phyloP scores from a whole-genome alignment of 2,888 invertebrate genomes.

The Synanthedon tipuliformis region DNA sequence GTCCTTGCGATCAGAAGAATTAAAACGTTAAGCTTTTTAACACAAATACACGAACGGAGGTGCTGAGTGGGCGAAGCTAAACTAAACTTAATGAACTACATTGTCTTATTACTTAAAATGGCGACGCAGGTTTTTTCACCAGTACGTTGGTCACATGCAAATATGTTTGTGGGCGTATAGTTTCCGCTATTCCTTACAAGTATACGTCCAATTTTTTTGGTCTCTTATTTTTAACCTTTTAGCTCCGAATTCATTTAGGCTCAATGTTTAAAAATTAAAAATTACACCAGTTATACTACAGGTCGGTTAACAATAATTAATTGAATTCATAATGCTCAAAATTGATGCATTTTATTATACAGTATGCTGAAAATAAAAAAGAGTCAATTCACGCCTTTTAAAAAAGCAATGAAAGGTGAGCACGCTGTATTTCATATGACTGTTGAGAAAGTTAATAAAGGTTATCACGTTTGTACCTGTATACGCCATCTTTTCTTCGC shows the following conservation, averaged over 20 bases:
- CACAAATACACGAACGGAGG: constrained; percentile 18
- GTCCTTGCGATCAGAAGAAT: constrained; percentile 13
- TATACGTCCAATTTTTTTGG: neutral
- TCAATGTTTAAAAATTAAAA: neutral
- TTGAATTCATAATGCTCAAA: too few relatives aligned
- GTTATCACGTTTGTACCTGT: too few relatives aligned
- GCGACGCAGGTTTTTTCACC: constrained; percentile 42
- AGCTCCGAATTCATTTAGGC: neutral
- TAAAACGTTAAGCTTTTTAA: constrained; percentile 12
- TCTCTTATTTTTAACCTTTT: neutral
- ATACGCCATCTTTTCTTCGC: too few relatives aligned
- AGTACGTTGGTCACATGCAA: constrained; percentile 43
- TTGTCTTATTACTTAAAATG: constrained; percentile 65
- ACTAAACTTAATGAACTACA: constrained; percentile 56
- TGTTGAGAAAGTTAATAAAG: too few relatives aligned
- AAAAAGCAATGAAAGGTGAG: too few relatives aligned
- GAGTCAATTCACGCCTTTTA: too few relatives aligned
- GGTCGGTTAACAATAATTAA: too few relatives aligned
- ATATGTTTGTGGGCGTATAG: constrained; percentile 43
- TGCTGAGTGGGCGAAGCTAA: constrained; percentile 41
- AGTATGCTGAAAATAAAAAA: too few relatives aligned
- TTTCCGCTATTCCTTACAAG: constrained; percentile 31
- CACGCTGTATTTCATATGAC: too few relatives aligned
- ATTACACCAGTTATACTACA: too few relatives aligned
- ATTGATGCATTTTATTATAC: too few relatives aligned